Base-by-base conservation (phyloP, 2,113 vertebrate genomes). In the Chitala chitala region DNA sequence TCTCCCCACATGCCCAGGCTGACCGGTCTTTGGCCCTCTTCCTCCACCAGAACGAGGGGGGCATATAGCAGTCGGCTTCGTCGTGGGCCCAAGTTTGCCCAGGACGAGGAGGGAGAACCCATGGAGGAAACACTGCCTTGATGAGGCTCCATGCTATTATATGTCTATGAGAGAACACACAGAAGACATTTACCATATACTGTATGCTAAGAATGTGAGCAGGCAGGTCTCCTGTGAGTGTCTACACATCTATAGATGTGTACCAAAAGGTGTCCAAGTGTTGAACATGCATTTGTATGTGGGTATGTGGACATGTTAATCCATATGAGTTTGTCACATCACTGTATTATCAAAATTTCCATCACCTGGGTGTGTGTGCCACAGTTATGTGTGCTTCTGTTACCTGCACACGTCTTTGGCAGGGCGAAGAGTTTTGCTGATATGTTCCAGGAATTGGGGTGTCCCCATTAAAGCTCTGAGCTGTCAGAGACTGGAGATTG, bases 381-480 rank as follows among this genome's bases (percentile, higher is more conserved):
- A n/a, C n/a, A n/a, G n/a, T n/a, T n/a, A n/a, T n/a, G n/a, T n/a
- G n/a, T n/a, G n/a, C n/a, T n/a, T n/a, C n/a, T 65, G 73, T 56
- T 79, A 93, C 91, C 88, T 92, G 89, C 31, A 77, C 29, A 17
- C 75, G 82, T 31, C 82, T 6, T 65, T 78, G 71, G 75, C 86
- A 82, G 13, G 90, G 85, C 0, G 90, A 85, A 0, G 88, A 78
- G 46, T 90, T 90, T 50, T 91, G 93, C 78, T 92, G 93, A 87
- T 96, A 98, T 17, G 94, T 96, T 58, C 94, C 94, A 0, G 95
- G 94, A 54, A 93, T 92, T 0, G 95, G 94, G 59, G 94, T 89
- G 81, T 98, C 94, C 5, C 95, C 94, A n/a, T 88, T 92, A 81
- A 93, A 96, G 26, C 86, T 89, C 76, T 94, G 94, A 33, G 90